phyloP scores from a whole-genome alignment of 2,797 vertebrate genomes.

The Fundulus diaphanus region DNA sequence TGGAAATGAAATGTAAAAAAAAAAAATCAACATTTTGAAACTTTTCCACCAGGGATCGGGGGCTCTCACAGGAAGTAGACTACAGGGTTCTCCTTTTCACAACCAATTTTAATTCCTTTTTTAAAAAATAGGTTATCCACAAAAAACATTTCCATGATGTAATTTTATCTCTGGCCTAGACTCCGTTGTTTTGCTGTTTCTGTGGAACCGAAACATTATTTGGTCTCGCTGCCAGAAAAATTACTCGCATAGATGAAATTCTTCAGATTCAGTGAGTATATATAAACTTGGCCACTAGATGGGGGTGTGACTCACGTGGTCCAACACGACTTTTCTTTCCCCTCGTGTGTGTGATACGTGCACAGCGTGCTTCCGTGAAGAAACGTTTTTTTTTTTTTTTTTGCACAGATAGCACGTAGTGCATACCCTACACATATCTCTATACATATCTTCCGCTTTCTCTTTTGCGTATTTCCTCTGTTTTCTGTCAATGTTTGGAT shows the following conservation, averaged over 20 bases:
- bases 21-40: not conserved
- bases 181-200: not conserved
- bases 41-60: not conserved
- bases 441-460: not conserved
- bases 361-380: slow-evolving; percentile 9
- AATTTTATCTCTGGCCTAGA: not conserved
- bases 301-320: not conserved
- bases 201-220: not conserved
- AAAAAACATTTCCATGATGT: not conserved
- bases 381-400: slow-evolving; percentile 39
- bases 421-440: slow-evolving; percentile 16
- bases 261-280: no score
- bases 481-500: not conserved
- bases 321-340: not conserved
- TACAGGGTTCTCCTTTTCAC: not conserved
- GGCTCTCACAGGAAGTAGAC: not conserved
- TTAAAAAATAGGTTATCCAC: no score
- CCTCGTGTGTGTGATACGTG: slow-evolving; percentile 23
- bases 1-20: not conserved
- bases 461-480: not conserved
- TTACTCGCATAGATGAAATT: no score
- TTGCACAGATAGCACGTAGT: slow-evolving; percentile 22
- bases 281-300: not conserved
- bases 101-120: not conserved
- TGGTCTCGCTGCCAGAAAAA: not conserved